phyloP scores from a whole-genome alignment of 2,797 vertebrate genomes.

The Propithecus perrieri region DNA sequence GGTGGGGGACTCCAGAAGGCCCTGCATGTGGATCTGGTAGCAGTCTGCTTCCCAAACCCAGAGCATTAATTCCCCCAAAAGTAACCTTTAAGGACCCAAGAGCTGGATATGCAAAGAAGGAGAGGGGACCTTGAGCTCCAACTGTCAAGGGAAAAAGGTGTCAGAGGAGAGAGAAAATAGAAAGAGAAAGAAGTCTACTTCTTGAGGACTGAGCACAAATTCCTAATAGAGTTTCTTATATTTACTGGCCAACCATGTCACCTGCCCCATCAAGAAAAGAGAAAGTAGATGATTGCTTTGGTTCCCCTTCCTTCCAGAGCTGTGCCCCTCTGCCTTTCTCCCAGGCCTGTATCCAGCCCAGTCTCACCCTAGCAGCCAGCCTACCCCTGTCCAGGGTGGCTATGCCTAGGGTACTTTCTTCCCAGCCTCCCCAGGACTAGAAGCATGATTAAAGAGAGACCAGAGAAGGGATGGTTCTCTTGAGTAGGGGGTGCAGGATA shows the following conservation, averaged over 20 bases:
- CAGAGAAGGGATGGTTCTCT: neutral
- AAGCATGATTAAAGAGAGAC: neutral
- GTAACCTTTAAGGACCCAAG: neutral
- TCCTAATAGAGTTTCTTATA: neutral
- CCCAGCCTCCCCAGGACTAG: neutral
- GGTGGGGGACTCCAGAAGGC: neutral
- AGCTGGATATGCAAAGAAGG: neutral
- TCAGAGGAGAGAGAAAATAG: neutral
- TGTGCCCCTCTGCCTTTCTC: neutral
- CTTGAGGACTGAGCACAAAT: neutral
- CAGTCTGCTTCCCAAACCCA: neutral
- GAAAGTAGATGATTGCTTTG: neutral
- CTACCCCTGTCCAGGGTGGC: too few species aligned
- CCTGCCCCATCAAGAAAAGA: neutral
- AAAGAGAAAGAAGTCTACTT: neutral
- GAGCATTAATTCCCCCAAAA: neutral
- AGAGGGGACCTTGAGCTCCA: neutral
- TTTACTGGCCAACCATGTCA: neutral
- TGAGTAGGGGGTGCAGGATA: neutral
- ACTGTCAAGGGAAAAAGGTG: neutral
- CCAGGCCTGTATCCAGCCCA: neutral
- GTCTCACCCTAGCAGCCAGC: neutral
- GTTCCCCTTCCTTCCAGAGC: neutral
- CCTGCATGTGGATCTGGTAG: neutral
- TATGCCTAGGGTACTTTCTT: neutral